Base-by-base conservation (phyloP, 1,140 invertebrate species). In the Thaumetopoea pityocampa region DNA sequence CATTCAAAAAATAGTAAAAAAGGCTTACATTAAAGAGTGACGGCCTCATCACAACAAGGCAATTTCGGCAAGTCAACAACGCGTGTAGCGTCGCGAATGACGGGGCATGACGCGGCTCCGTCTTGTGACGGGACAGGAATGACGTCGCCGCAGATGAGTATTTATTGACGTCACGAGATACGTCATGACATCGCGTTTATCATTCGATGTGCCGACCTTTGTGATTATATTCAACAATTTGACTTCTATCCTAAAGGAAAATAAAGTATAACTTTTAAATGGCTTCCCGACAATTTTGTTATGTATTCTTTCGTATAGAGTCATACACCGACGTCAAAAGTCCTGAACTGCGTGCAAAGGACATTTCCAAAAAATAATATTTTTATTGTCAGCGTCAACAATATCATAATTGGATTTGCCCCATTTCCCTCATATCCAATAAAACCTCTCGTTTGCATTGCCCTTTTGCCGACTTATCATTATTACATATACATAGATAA, bases 141-240 rank as follows among this genome's bases (percentile, higher is more conserved):
- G 45, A 57, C 41, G 38, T 40, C 14, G 28, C 22, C 35, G 28
- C 27, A 37, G 18, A 20, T 58, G 59, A 28, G 59, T 61, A 67
- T 67, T 64, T 64, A 61, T 55, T 51, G 67, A 67, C 51, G 51
- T 57, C 60, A 54, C 45, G 41, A 42, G 33, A 53, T 51, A 54
- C 46, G 54, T 62, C 59, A 53, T 38, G 34, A 51, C 46, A 5
- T 8, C 26, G 36, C 26, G 17, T 28, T 38, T 28, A 15, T 28
- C 36, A 38, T 38, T 28, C 15, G 12, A 27, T 12, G 12, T 11
- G 24, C 11, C 8, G 1, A 12, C 19, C 23, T 38, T 27, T 37
- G 24, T 37, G 22, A 16, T 27, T n/a, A n/a, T n/a, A 15, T 22
- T 35, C 24, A 35, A 35, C 16, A 17, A 26, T 26, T 14, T 15